Conservation (phyloP, 2,888 invertebrate genomes). For the Arctia plantaginis region DNA sequence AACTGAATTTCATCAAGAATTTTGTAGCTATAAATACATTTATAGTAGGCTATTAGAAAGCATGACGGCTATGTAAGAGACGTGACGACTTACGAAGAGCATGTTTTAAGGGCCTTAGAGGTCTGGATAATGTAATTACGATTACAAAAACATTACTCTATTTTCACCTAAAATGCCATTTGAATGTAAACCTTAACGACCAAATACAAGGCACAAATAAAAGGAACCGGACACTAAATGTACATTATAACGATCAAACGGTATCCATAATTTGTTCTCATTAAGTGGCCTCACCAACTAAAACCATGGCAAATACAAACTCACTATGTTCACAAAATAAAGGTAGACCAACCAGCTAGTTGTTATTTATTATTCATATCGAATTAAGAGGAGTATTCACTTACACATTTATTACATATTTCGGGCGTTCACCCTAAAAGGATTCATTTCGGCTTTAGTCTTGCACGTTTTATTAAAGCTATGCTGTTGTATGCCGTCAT, state of each 20-base stretch:
- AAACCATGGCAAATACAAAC: slow-evolving; percentile 26
- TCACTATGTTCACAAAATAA: slow-evolving; percentile 29
- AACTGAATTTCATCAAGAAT: neutral
- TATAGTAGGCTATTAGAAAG: too few species aligned
- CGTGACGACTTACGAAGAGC: neutral
- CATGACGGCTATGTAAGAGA: neutral
- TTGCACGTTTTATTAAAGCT: slow-evolving; percentile 22
- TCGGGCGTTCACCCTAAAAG: slow-evolving; percentile 33
- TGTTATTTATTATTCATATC: slow-evolving; percentile 59
- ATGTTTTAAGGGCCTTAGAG: neutral
- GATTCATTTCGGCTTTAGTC: slow-evolving; percentile 36
- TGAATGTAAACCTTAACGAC: slow-evolving; percentile 2
- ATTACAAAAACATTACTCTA: neutral
- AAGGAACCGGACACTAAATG: slow-evolving; percentile 8
- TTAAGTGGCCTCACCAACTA: slow-evolving; percentile 15
- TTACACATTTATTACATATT: slow-evolving; percentile 41
- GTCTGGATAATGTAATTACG: neutral
- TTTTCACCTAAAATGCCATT: neutral
- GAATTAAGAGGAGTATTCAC: slow-evolving; percentile 46
- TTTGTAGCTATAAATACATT: too few species aligned
- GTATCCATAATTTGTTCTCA: slow-evolving; percentile 18
- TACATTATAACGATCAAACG: slow-evolving; percentile 13
- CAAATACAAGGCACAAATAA: slow-evolving; percentile 5
- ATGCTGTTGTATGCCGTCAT: slow-evolving; percentile 3
- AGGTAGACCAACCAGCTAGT: slow-evolving; percentile 32